Evolutionary conservation across 1,140 invertebrate species (phyloP), one percentile per base, ranked within the genome.

Genomic region (Bicyclus anynana): DNA sequence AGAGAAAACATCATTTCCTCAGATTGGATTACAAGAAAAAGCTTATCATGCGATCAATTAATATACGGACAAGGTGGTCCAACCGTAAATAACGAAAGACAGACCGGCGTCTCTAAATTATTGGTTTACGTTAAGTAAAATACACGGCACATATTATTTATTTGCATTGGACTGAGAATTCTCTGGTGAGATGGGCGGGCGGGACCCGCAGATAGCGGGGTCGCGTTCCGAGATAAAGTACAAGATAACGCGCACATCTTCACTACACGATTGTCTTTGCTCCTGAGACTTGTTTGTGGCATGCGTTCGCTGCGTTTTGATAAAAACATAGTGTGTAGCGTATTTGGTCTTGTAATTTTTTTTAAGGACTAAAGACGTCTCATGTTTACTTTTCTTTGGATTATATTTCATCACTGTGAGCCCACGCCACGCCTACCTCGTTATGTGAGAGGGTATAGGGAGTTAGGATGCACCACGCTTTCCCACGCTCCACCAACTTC

Each of bases 101-200:
- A 73, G 71, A 72, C 72, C 77, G 77, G 67, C 66, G 65, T 70
- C 72, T 68, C 69, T 75, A 74, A 77, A 79, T 79, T 76, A 82
- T 80, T 81, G 67, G 70, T 53, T 73, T 71, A 65, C 63, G 65
- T 67, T 64, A 27, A 37, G 56, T 60, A 48, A 50, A 60, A 60
- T 54, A 49, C 47, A 60, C 65, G 56, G 63, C 26, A 64, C 55
- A 73, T 77, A 77, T n/a, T n/a, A n/a, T 75, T 77, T 79, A 79
- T 79, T 73, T 74, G 74, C 69, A 69, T 77, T 76, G 52, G 56
- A 67, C 54, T 63, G 56, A 60, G 67, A 74, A 72, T 72, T 60
- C 61, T 72, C 53, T 74, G 61, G 64, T 69, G 74, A 74, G 74
- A 76, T 76, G 76, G 72, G 76, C 72, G 78, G 78, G 72, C 74